A percentile compares a stretch with the other conserved stretches of the same genome.
These are phyloP conservation scores for Synanthedon formicaeformis DNA, from an alignment of 2,888 invertebrate genomes.

Conservation along the genomic window DNA sequence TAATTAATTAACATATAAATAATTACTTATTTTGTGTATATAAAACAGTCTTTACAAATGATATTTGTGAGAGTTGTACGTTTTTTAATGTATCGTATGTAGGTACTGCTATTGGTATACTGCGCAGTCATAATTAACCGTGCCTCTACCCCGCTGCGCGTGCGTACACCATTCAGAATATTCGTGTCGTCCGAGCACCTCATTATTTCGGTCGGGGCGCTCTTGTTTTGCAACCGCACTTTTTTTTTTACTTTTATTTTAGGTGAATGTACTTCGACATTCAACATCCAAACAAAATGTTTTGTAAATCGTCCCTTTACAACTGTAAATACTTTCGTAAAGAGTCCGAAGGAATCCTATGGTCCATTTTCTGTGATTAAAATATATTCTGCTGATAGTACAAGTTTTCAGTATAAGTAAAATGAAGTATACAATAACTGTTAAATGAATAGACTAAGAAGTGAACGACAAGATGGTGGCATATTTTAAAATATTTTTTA, in stretches of 20 bases:
- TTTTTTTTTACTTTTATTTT: neutral
- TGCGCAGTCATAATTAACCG: neutral
- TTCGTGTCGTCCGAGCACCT: slow-evolving; percentile 38
- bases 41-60: neutral
- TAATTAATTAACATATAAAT: too few species aligned
- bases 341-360: too few species aligned
- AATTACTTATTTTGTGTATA: too few species aligned
- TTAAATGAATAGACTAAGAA: too few species aligned
- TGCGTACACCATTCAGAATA: slow-evolving; percentile 19
- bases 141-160: slow-evolving; percentile 10
- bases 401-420: too few species aligned
- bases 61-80: neutral
- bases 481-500: too few species aligned
- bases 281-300: neutral
- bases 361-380: too few species aligned
- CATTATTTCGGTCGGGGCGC: slow-evolving; percentile 59
- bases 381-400: too few species aligned
- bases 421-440: too few species aligned
- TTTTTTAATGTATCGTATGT: too few species aligned
- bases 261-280: neutral
- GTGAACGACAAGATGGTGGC: too few species aligned
- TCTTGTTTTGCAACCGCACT: slow-evolving; percentile 31
- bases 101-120: neutral
- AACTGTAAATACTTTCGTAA: too few species aligned
- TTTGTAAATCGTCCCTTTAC: neutral